Conservation (phyloP, 2,888 invertebrate genomes). For the Agrilus mali region DNA sequence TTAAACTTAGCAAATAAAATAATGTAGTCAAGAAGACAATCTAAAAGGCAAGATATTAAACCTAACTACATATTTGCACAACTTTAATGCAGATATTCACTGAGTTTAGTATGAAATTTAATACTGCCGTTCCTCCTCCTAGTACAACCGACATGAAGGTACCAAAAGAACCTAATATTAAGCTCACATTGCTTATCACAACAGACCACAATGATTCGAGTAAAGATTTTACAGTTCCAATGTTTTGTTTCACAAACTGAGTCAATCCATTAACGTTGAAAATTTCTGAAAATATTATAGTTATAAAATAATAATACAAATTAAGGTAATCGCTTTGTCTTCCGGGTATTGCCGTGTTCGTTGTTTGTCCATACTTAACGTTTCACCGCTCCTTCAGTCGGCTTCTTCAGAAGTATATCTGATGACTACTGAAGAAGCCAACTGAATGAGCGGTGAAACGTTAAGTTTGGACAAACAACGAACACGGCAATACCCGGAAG, state of each 20-base stretch:
- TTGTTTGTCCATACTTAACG: too few species aligned
- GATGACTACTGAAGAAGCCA: too few species aligned
- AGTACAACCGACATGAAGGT: constrained; percentile 78
- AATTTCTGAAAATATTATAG: constrained; percentile 38
- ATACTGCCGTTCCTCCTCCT: constrained; percentile 80
- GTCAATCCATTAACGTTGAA: constrained; percentile 62
- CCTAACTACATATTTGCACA: too few species aligned
- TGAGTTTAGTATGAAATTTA: constrained; percentile 75
- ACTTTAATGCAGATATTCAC: constrained; percentile 37
- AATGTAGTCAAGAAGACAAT: constrained; percentile 93
- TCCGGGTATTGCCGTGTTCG: too few species aligned
- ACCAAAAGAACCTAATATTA: constrained; percentile 72
- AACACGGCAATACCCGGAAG: too few species aligned
- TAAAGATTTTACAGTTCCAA: constrained; percentile 78
- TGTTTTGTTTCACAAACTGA: constrained; percentile 78
- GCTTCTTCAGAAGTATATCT: too few species aligned
- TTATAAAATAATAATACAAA: background rate
- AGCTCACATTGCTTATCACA: constrained; percentile 81
- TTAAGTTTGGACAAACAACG: too few species aligned
- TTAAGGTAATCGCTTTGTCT: background rate
- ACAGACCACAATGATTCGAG: constrained; percentile 80
- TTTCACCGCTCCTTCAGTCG: too few species aligned
- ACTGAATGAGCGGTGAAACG: too few species aligned
- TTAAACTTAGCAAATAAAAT: constrained; percentile 87
- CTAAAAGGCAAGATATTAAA: constrained; percentile 37